A percentile compares a stretch with the other conserved stretches of the same genome.
These are phyloP conservation scores for Latrodectus hesperus DNA, from an alignment of 2,888 invertebrate species.

Conservation along the genomic window DNA sequence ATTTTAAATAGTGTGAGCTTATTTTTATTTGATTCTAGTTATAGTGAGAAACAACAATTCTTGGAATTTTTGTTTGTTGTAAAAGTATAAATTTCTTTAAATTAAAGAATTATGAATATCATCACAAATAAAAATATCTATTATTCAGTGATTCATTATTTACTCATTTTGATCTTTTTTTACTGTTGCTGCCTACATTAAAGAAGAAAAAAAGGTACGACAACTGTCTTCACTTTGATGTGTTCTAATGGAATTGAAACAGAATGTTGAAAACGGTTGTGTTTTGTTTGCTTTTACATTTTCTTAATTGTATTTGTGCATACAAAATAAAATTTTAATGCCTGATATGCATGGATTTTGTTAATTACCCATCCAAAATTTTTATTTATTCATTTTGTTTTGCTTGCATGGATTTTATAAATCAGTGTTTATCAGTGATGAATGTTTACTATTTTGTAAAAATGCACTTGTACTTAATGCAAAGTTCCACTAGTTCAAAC, in stretches of 20 bases:
- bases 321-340: background rate
- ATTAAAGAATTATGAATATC: background rate
- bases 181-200: conserved; percentile 57
- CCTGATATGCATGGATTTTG: no score
- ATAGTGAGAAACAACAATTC: background rate
- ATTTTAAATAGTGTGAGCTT: no score
- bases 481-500: no score
- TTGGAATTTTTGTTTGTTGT: background rate
- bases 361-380: no score
- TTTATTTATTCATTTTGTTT: no score
- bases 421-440: no score
- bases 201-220: conserved; percentile 68
- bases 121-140: no score
- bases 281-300: background rate
- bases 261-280: conserved; percentile 55
- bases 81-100: background rate
- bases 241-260: conserved; percentile 50
- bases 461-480: no score
- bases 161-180: conserved; percentile 55
- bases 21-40: background rate
- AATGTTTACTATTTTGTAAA: no score
- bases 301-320: background rate
- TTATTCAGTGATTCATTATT: background rate
- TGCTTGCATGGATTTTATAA: no score
- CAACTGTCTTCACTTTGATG: conserved; percentile 58